Base-by-base conservation (phyloP, 2,113 vertebrate genomes). In the Acrocephalus kingi region DNA sequence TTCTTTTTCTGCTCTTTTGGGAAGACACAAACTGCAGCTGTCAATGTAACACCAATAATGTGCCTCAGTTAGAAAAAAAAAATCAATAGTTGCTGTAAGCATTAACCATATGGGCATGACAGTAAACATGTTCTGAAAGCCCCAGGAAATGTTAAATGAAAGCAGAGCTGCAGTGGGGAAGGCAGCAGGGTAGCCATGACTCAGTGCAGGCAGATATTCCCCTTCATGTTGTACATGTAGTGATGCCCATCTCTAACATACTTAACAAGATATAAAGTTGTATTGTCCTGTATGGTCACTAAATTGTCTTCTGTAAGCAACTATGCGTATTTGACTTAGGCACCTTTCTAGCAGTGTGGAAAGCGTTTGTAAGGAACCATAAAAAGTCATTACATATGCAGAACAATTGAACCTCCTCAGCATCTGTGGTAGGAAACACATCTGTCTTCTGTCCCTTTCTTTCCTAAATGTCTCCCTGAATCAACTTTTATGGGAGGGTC, bases 381-480 rank as follows among this genome's bases (percentile, higher is more conserved):
- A 98, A 98, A 98, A 98, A 96, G 97, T 96, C 96, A 97, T 97
- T 97, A 96, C 97, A 96, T 95, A 97, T 97, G 97, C 97, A 92
- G 95, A 90, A 97, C 96, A 97, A 96, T 96, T 76, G 93, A 84
- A 61, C 73, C 93, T 89, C 90, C 71, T 92, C 91, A 83, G 95
- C 97, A 97, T 98, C 97, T 97, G 96, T 96, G 92, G 96, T 95
- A 98, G 97, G 96, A 98, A 97, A 84, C 96, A 88, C 98, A 98
- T 98, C 98, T 98, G 98, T 97, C 97, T 98, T 97, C 97, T 97
- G 97, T 98, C 98, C 92, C 72, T 94, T 97, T 97, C 96, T 98
- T 97, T 97, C 95, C 94, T 95, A 96, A 97, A 96, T 94, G 97
- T 97, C 98, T 97, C 96, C 95, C 93, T 97, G 97, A 98, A 97